Base-by-base conservation (phyloP, 2,113 vertebrate genomes). In the Platycercus adscitus region DNA sequence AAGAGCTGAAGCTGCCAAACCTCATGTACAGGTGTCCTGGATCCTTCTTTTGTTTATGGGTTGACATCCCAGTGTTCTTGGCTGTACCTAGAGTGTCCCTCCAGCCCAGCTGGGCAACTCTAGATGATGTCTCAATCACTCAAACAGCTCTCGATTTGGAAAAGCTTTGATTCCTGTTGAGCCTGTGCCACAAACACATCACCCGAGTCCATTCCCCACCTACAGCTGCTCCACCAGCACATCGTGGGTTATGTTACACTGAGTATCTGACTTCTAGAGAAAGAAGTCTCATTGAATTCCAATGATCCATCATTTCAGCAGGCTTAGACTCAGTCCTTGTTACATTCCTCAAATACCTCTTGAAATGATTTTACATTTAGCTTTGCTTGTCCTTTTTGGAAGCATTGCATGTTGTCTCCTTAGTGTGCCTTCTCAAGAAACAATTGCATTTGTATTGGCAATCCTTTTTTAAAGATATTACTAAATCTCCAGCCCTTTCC, bases 381-480 rank as follows among this genome's bases (percentile, higher is more conserved):
- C 82, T 91, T 96, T 91, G 76, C 37, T 90, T 86, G 77, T 81
- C 8, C 5, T 77, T 83, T 80, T 49, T 96, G 92, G 95, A 94
- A 83, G 61, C 47, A 8, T 2, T 79, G 37, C 41, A 20, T 64
- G 52, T 75, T 84, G 72, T 46, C 52, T 88, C 63, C 69, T 86
- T 81, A 78, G 53, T 4, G 41, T 37, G 68, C 69, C 61, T 96
- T 65, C 49, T 53, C 39, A 31, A 96, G 83, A 79, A 94, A 86
- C 52, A 88, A 94, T 47, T 81, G 64, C 93, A 86, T 84, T 84
- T 96, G 37, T 91, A 69, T 88, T 96, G 86, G 80, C 83, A 96
- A 69, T 21, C 9, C 10, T 58, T 70, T 77, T 73, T 75, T 50
- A 15, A 58, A 88, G 86, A 79, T 95, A 65, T 93, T 94, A 77